Conservation (phyloP, 2,113 vertebrate genomes). For the Clarias macrocephalus region DNA sequence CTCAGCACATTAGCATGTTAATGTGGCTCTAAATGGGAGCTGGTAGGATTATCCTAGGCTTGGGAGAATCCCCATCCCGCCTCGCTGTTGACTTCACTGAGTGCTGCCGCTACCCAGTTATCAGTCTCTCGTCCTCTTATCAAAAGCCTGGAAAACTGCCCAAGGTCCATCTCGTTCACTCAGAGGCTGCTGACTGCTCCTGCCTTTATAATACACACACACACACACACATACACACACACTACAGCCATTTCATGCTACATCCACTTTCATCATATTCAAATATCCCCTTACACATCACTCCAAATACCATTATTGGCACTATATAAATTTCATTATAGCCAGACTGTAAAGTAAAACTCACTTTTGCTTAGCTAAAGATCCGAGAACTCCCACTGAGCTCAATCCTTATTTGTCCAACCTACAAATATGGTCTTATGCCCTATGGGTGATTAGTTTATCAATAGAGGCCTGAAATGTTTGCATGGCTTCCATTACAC, state of each 20-base stretch:
- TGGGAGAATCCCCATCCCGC: constrained; percentile 59
- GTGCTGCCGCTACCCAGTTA: constrained; percentile 74
- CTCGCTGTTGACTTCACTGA: constrained; percentile 68
- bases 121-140: constrained; percentile 73
- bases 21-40: constrained; percentile 42
- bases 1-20: constrained; percentile 47
- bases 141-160: constrained; percentile 71
- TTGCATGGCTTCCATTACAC: constrained; percentile 32
- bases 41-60: constrained; percentile 56
- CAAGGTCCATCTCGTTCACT: constrained; percentile 57
- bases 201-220: constrained; percentile 1
- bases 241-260: constrained; percentile 4
- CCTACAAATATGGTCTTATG: background rate
- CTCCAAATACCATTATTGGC: constrained; percentile 9
- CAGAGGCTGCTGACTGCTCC: constrained; percentile 44
- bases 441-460: background rate
- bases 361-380: background rate
- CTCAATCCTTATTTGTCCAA: constrained; percentile 3
- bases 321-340: constrained; percentile 9
- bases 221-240: constrained; percentile 6
- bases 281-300: constrained; percentile 1
- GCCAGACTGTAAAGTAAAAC: constrained; percentile 32
- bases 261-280: constrained; percentile 29
- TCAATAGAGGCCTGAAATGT: constrained; percentile 4
- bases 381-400: background rate